Base-by-base conservation (phyloP, 2,797 vertebrate genomes). In the Eupleurogrammus muticus region DNA sequence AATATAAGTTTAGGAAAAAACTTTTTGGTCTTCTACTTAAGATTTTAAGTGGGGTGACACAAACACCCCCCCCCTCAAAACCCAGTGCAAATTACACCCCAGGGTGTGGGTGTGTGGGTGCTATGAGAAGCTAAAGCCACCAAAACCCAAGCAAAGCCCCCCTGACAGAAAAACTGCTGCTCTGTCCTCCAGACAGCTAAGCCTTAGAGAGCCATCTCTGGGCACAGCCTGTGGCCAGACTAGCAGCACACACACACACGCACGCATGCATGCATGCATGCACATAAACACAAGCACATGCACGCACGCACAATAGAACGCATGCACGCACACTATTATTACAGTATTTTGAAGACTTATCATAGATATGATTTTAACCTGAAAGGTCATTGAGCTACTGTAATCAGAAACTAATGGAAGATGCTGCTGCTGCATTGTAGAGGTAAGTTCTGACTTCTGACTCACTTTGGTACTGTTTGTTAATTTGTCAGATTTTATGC, bases 81-180 rank as follows among this genome's bases (percentile, higher is more conserved):
- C 28, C 28, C 28, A 28, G 28, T 28, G 6, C 3, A 28, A 28
- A 28, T 28, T 28, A 28, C 28, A 28, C 28, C 28, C 28, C 28
- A 28, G n/a, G n/a, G n/a, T n/a, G n/a, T n/a, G n/a, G n/a, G n/a
- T n/a, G n/a, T n/a, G n/a, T n/a, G n/a, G n/a, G n/a, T n/a, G n/a
- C 44, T 42, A 6, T 9, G 9, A 56, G 40, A 47, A 52, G 60
- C 53, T 64, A 76, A 84, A 75, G 59, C 77, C 70, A 12, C 1
- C 50, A 63, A 63, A 80, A 66, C 55, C 67, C 63, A 2, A 36
- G 14, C 53, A 81, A 85, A 83, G 73, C 77, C 72, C 34, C 11
- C 44, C 14, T 71, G 80, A 76, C 44, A 81, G 72, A 47, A 78
- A 85, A 85, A 80, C 10, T 80, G 77, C 83, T 85, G 77, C 55